phyloP scores from a whole-genome alignment of 2,797 vertebrate genomes.

The Girardinus metallicus region DNA sequence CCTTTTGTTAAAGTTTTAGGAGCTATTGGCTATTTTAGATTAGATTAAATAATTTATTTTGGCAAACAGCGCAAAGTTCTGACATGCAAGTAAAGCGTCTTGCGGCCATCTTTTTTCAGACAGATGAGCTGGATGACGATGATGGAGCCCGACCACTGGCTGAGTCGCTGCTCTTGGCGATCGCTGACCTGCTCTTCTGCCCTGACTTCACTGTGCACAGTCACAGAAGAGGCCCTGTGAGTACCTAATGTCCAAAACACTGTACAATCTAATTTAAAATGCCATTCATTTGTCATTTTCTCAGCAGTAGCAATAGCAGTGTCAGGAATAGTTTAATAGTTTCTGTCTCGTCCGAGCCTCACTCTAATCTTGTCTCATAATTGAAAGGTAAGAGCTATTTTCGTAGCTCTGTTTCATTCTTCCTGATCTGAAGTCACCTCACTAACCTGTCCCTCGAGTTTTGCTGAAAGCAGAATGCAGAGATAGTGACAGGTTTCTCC shows the following conservation, averaged over 20 bases:
- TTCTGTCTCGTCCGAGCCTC: background rate
- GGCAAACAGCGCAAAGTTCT: background rate
- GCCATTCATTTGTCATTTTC: slow-evolving; percentile 3
- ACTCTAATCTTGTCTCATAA: background rate
- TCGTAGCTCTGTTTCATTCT: slow-evolving; percentile 39
- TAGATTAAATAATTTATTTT: background rate
- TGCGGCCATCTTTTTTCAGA: slow-evolving; percentile 70
- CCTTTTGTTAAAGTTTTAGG: background rate
- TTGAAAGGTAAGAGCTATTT: slow-evolving; percentile 11
- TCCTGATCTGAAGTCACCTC: slow-evolving; percentile 40
- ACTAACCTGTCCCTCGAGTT: slow-evolving; percentile 50
- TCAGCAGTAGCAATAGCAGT: background rate
- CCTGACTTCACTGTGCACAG: slow-evolving; percentile 97
- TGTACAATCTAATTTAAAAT: background rate
- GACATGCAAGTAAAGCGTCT: background rate
- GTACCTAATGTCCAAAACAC: slow-evolving; percentile 43
- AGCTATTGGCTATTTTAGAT: background rate
- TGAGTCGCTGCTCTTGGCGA: slow-evolving; percentile 91
- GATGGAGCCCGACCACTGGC: slow-evolving; percentile 91
- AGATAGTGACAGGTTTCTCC: background rate
- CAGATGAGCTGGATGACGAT: slow-evolving; percentile 87
- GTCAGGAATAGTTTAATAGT: background rate
- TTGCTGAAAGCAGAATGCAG: background rate
- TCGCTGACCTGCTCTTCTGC: slow-evolving; percentile 96
- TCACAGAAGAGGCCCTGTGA: slow-evolving; percentile 91